These are phyloP conservation scores for Hermaeophaga mercurialis DNA, from an alignment of 2,888 invertebrate species.

Conservation along the genomic window DNA sequence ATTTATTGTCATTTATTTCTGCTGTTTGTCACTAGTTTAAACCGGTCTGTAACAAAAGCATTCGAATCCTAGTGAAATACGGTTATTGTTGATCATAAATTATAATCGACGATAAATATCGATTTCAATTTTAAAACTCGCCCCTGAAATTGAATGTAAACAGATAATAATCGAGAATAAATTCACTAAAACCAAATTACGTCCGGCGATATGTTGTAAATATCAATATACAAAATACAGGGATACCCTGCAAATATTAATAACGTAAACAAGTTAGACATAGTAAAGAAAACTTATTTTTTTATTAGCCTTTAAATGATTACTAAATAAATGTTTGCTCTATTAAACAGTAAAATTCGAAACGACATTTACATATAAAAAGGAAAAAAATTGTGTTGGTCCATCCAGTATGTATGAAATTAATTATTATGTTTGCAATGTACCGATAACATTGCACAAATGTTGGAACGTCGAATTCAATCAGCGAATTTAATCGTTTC, in stretches of 20 bases:
- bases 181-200: slow-evolving; percentile 32
- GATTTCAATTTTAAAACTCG: slow-evolving; percentile 34
- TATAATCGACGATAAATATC: slow-evolving; percentile 21
- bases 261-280: background rate
- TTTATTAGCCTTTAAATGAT: background rate
- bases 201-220: slow-evolving; percentile 27
- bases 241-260: background rate
- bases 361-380: no score
- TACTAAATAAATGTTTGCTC: background rate
- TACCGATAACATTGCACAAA: slow-evolving; percentile 2
- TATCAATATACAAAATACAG: slow-evolving; percentile 12
- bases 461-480: slow-evolving; percentile 1
- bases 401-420: slow-evolving; percentile 7
- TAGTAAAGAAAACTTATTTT: background rate
- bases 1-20: no score
- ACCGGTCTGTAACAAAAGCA: background rate
- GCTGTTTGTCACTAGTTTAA: no score
- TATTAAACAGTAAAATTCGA: no score
- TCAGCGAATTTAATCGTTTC: slow-evolving; percentile 12
- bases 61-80: slow-evolving; percentile 16
- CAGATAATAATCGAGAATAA: slow-evolving; percentile 33
- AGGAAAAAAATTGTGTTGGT: no score
- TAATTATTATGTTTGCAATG: slow-evolving; percentile 13
- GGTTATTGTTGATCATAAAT: slow-evolving; percentile 23
- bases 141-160: slow-evolving; percentile 36